Evolutionary conservation across 2,888 invertebrate species (phyloP).

Genomic region (Chrysotoxum bicinctum): DNA sequence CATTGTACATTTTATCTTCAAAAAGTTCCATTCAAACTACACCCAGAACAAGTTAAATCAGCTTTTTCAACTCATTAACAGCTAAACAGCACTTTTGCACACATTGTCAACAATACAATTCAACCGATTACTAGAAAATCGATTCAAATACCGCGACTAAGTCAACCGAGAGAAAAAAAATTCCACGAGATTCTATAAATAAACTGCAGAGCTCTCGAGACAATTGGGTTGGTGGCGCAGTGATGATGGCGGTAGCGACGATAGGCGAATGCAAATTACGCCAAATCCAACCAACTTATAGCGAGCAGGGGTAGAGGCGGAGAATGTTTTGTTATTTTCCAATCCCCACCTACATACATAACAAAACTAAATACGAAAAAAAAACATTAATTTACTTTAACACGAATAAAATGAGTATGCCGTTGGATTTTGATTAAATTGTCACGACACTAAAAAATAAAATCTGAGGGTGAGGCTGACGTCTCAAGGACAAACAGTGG

Average conservation of each 20-base stretch:
- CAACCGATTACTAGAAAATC: constrained; percentile 52
- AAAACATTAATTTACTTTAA: constrained; percentile 28
- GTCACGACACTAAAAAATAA: constrained; percentile 35
- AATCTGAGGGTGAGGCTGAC: background rate
- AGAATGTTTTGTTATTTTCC: constrained; percentile 9
- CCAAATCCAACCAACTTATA: constrained; percentile 29
- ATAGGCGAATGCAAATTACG: background rate
- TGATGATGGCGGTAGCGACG: background rate
- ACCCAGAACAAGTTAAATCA: no score
- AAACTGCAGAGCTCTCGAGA: background rate
- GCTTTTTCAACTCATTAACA: background rate
- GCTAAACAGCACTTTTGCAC: background rate
- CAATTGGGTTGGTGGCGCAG: background rate
- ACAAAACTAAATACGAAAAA: constrained; percentile 2
- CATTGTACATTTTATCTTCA: no score
- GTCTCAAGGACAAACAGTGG: constrained; percentile 20
- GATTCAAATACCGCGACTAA: constrained; percentile 42
- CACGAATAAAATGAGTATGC: constrained; percentile 20
- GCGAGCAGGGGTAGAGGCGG: background rate
- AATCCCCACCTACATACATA: constrained; percentile 19
- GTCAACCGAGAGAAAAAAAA: constrained; percentile 26
- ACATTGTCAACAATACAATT: constrained; percentile 11
- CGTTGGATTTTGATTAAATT: constrained; percentile 50
- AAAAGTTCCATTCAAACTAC: background rate
- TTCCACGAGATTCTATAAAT: constrained; percentile 48